phyloP scores from a whole-genome alignment of 2,113 vertebrate species.

The Turdus rufiventris region DNA sequence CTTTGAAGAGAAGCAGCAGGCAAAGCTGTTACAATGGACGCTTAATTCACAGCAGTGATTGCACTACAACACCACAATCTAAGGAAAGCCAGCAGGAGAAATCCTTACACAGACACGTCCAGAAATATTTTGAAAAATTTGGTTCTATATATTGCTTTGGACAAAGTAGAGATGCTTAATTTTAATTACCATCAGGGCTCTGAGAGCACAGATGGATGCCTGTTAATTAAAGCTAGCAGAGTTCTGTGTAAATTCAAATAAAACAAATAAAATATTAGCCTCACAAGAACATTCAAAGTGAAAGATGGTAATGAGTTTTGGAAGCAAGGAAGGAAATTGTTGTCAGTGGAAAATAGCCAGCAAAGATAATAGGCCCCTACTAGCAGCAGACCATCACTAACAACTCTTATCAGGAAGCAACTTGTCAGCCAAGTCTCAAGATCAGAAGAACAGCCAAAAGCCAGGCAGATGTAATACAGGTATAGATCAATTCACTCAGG shows the following conservation, averaged over 20 bases:
- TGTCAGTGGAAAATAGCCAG: constrained; percentile 19
- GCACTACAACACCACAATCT: not conserved
- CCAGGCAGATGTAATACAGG: not conserved
- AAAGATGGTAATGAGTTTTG: constrained; percentile 10
- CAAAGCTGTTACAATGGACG: not conserved
- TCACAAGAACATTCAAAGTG: constrained; percentile 9
- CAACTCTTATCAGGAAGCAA: constrained; percentile 1
- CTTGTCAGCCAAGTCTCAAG: not conserved
- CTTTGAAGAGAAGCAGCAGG: constrained; percentile 14
- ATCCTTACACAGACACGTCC: not conserved
- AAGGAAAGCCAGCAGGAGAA: not conserved
- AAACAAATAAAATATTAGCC: not conserved
- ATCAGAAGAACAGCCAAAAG: not conserved
- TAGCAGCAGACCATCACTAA: not conserved
- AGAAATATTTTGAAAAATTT: not conserved
- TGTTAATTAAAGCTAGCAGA: constrained; percentile 9
- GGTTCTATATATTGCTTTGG: not conserved
- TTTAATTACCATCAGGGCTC: constrained; percentile 20
- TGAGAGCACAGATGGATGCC: not conserved
- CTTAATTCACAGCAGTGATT: not conserved
- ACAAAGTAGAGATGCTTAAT: not conserved
- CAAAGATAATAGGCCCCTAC: not conserved
- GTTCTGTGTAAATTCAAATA: not conserved
- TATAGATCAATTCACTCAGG: not conserved
- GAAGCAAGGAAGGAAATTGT: not conserved